Conservation (phyloP, 2,888 invertebrate species). For the Lepas anatifera region DNA sequence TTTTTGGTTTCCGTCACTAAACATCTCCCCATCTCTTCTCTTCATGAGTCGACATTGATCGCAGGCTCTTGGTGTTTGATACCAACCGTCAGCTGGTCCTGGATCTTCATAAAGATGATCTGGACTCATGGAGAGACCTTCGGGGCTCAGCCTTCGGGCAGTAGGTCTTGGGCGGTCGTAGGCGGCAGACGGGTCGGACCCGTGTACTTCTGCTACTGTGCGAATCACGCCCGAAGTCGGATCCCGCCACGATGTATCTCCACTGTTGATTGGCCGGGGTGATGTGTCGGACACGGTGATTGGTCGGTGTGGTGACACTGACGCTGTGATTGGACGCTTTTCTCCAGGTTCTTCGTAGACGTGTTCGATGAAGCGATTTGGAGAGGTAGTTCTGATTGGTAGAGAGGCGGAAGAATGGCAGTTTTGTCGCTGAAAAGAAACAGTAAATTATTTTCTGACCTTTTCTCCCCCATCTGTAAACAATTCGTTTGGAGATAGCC, state of each 20-base stretch:
- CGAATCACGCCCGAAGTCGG: too few relatives aligned
- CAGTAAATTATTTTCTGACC: too few relatives aligned
- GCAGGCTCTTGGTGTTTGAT: not conserved
- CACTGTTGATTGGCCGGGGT: too few relatives aligned
- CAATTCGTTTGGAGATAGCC: too few relatives aligned
- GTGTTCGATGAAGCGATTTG: not conserved
- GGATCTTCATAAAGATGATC: slow-evolving; percentile 3
- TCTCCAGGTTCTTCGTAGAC: slow-evolving; percentile 8
- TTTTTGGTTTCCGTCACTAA: too few relatives aligned
- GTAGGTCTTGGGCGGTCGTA: not conserved
- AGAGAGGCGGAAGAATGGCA: too few relatives aligned
- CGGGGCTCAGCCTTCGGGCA: not conserved
- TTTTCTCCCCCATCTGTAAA: too few relatives aligned
- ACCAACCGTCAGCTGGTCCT: not conserved
- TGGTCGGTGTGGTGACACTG: not conserved
- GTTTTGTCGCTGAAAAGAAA: too few relatives aligned
- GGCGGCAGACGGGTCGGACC: not conserved
- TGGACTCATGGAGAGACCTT: not conserved
- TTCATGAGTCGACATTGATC: too few relatives aligned
- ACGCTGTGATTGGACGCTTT: not conserved
- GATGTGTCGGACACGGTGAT: not conserved
- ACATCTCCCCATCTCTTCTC: too few relatives aligned
- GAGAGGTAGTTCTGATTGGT: too few relatives aligned
- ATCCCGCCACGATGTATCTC: too few relatives aligned
- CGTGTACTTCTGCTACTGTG: not conserved